Conservation (phyloP, 2,113 vertebrate species). For the Eclectus roratus region DNA sequence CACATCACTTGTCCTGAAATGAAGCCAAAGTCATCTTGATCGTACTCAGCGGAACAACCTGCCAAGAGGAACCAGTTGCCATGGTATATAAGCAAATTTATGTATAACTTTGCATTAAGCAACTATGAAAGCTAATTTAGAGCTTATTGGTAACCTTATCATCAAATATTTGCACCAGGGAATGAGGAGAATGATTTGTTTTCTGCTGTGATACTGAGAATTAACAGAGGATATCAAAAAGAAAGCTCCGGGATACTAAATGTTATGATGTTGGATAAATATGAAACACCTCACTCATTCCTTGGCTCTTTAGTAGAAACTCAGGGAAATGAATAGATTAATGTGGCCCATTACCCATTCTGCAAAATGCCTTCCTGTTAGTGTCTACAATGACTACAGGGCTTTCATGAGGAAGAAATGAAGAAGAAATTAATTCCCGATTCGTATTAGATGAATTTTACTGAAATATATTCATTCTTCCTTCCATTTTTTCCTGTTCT, state of each 20-base stretch:
- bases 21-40: not conserved
- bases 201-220: not conserved
- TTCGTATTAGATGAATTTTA: not conserved
- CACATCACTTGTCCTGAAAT: not conserved
- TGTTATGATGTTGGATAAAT: not conserved
- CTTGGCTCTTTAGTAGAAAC: not conserved
- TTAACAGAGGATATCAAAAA: conserved; percentile 31
- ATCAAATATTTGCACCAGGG: conserved; percentile 4
- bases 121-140: not conserved
- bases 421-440: not conserved
- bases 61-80: conserved; percentile 6
- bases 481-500: not conserved
- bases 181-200: not conserved
- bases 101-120: not conserved
- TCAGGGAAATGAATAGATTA: not conserved
- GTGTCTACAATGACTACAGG: not conserved
- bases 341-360: not conserved
- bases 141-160: not conserved
- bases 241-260: not conserved
- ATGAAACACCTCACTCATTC: not conserved
- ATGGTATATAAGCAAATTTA: not conserved
- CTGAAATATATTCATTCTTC: not conserved
- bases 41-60: not conserved
- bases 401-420: not conserved
- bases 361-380: not conserved